phyloP scores from a whole-genome alignment of 2,797 vertebrate species.

The Pangasius macronema region DNA sequence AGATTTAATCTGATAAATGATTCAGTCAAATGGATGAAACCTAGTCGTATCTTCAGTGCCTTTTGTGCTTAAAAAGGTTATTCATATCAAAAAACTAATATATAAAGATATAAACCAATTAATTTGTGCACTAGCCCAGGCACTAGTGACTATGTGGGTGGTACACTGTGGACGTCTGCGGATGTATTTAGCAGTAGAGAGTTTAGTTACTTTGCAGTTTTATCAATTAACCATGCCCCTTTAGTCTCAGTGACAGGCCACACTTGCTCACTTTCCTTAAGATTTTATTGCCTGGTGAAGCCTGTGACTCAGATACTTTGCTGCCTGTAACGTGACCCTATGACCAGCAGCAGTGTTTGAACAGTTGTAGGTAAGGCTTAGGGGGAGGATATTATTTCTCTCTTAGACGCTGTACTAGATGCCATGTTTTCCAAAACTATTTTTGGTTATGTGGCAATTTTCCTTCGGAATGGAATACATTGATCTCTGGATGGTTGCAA shows the following conservation, averaged over 20 bases:
- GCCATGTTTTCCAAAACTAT: not conserved
- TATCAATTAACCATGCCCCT: conserved; percentile 71
- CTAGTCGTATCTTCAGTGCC: not conserved
- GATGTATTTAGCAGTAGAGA: conserved; percentile 70
- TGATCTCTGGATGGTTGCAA: not conserved
- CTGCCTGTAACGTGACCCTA: conserved; percentile 18
- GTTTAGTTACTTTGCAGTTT: conserved; percentile 64
- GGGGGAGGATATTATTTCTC: not conserved
- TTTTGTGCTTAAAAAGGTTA: not conserved
- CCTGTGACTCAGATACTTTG: not conserved
- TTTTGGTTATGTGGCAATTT: not conserved
- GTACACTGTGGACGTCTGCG: conserved; percentile 50
- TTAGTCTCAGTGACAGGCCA: conserved; percentile 55
- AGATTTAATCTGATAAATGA: not conserved
- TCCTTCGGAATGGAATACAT: not conserved
- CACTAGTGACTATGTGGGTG: conserved; percentile 36
- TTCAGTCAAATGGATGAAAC: not conserved
- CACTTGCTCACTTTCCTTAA: conserved; percentile 35
- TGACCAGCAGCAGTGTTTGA: conserved; percentile 25
- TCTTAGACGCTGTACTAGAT: not conserved
- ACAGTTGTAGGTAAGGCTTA: conserved; percentile 39
- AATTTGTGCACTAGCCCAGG: not conserved
- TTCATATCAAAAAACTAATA: not conserved
- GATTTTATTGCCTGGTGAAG: conserved; percentile 21
- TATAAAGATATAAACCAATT: not conserved